Conservation (phyloP, 35 echinoderm and acorn worm genomes). For the Chiridota heheva region DNA sequence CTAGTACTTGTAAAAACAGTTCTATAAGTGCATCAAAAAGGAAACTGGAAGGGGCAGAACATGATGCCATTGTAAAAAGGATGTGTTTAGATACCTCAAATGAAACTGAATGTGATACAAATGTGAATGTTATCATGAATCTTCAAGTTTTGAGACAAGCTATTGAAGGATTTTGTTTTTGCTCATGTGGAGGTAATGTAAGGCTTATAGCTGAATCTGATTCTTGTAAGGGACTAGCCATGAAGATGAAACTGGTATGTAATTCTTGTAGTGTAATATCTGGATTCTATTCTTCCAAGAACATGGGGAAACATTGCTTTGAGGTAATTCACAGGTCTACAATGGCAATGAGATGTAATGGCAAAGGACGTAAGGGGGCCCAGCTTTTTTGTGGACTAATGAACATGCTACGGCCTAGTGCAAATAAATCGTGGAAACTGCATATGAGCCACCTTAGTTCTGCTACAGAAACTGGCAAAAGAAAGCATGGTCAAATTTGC, state of each 20-base stretch:
- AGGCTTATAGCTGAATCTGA: too few relatives aligned
- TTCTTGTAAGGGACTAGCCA: too few relatives aligned
- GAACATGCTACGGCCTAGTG: not conserved
- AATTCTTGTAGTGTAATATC: not conserved
- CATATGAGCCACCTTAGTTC: not conserved
- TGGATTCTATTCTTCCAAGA: slow-evolving; percentile 6
- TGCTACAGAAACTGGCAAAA: slow-evolving; percentile 1
- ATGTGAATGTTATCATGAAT: too few relatives aligned
- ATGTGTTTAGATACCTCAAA: slow-evolving; percentile 6
- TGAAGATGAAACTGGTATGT: too few relatives aligned
- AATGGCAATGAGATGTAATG: slow-evolving; percentile 10
- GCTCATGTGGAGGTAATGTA: too few relatives aligned
- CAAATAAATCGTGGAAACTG: not conserved
- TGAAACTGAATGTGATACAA: too few relatives aligned
- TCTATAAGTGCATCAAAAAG: not conserved
- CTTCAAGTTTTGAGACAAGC: too few relatives aligned
- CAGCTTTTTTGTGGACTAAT: slow-evolving; percentile 4
- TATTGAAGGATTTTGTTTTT: too few relatives aligned
- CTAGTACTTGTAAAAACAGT: not conserved
- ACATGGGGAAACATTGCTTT: not conserved
- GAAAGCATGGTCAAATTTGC: not conserved
- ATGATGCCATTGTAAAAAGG: not conserved
- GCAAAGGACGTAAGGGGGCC: not conserved
- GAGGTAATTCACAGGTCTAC: not conserved
- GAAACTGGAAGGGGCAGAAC: not conserved